Evolutionary conservation across 2,888 invertebrate genomes (phyloP), one percentile per base, ranked within the genome.

Genomic region (Aporophyla nigra): DNA sequence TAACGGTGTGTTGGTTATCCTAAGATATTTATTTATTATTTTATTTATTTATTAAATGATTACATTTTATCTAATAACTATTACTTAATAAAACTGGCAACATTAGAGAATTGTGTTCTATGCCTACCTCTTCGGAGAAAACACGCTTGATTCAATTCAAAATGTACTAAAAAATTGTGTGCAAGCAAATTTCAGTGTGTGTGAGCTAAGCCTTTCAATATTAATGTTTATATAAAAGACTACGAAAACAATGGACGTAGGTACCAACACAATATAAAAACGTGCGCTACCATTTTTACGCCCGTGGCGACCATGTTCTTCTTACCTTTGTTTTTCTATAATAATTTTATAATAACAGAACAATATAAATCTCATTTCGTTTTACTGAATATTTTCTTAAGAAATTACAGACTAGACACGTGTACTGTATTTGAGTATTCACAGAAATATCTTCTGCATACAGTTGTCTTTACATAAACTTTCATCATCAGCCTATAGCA

Each of bases 201-300:
- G 33, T 70, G 9, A 51, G 49, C 59, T 59, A 67, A 76, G 61
- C 82, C 27, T 51, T 61, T 14, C 12, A 71, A 70, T 77, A 82
- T 76, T 68, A 59, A 53, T 76, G 67, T 76, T 71, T 58, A 24
- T 59, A 71, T 33, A 76, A 76, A 59, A 82, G 33, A 67, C 54
- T 75, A 61, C 5, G n/a, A 61, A 51, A 14, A 66, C 27, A 58
- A 49, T 67, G 27, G n/a, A 10, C 49, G 33, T 33, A 51, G 16
- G 24, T 62, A 67, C 40, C 24, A 24, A 56, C 40, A 71, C 24
- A 63, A 51, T 70, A 51, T 14, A 10, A 56, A 54, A 67, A 2
- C 56, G 24, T 54, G n/a, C 58, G 9, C 58, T 24, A 68, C 46
- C 62, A 27, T 46, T 63, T 51, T 43, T 65, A 68, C 19, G 21